Evolutionary conservation across 2,888 invertebrate species (phyloP).

Genomic region (Rutpela maculata): DNA sequence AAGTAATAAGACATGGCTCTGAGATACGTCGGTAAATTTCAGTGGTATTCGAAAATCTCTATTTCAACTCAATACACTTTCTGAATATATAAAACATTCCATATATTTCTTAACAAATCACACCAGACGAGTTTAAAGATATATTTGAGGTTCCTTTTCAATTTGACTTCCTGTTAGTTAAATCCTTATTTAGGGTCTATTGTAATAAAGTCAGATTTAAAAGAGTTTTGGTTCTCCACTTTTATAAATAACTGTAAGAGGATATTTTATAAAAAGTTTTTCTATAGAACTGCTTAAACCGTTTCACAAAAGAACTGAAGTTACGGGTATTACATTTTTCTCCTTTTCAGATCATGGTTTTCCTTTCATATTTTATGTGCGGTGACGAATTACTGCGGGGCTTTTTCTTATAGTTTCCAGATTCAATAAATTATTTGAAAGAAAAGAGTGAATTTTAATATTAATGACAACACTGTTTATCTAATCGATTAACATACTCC

Average conservation of each 20-base stretch:
- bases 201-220: slow-evolving; percentile 17
- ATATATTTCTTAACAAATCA: background rate
- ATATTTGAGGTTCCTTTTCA: slow-evolving; percentile 5
- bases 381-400: background rate
- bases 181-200: slow-evolving; percentile 11
- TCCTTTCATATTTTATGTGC: background rate
- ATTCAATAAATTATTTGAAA: background rate
- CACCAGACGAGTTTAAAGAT: background rate
- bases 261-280: slow-evolving; percentile 1
- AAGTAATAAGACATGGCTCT: slow-evolving; percentile 18
- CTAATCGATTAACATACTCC: too few relatives aligned
- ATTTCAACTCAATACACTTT: slow-evolving; percentile 19
- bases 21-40: slow-evolving; percentile 12
- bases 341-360: background rate
- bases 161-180: slow-evolving; percentile 6
- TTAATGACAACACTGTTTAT: too few relatives aligned
- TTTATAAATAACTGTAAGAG: slow-evolving; percentile 10
- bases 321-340: background rate
- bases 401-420: background rate
- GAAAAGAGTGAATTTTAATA: background rate
- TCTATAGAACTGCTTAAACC: background rate
- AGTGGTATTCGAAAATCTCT: background rate
- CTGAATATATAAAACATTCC: slow-evolving; percentile 13
- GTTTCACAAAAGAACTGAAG: background rate
- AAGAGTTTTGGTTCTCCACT: background rate